Evolutionary conservation across 1,140 invertebrate genomes (phyloP).

Genomic region (Platyura marginata): DNA sequence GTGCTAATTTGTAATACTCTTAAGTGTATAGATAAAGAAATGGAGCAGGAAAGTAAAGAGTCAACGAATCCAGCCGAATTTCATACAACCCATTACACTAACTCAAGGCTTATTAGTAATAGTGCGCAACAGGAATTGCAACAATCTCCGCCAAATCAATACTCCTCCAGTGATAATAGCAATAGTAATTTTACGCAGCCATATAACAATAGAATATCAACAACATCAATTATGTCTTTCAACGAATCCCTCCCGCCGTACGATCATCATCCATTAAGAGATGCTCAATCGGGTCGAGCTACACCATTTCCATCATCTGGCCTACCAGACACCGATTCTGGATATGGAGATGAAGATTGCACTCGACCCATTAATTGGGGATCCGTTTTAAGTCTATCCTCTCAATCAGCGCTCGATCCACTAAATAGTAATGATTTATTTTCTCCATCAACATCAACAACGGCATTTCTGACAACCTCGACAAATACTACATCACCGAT

Average conservation of each 20-base stretch:
- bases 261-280: constrained; percentile 27
- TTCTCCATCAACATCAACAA: constrained; percentile 18
- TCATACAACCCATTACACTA: constrained; percentile 6
- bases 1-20: constrained; percentile 90
- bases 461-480: constrained; percentile 15
- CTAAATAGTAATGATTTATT: constrained; percentile 49
- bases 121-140: constrained; percentile 2
- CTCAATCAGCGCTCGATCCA: constrained; percentile 64
- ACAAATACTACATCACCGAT: constrained; percentile 16
- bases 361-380: constrained; percentile 73
- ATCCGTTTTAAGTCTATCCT: constrained; percentile 68
- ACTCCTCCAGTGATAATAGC: constrained; percentile 1
- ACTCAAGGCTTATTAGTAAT: constrained; percentile 10
- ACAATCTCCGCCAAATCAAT: constrained; percentile 1
- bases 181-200: neutral
- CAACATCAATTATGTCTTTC: constrained; percentile 1
- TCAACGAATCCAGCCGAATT: constrained; percentile 3
- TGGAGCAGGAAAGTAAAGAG: constrained; percentile 56
- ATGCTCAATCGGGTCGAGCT: constrained; percentile 31
- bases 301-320: constrained; percentile 36
- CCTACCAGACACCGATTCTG: constrained; percentile 44
- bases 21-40: constrained; percentile 74
- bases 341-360: constrained; percentile 58
- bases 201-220: neutral
- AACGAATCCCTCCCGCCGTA: constrained; percentile 27